Conservation (phyloP, 2,113 vertebrate species). For the Polypterus senegalus region DNA sequence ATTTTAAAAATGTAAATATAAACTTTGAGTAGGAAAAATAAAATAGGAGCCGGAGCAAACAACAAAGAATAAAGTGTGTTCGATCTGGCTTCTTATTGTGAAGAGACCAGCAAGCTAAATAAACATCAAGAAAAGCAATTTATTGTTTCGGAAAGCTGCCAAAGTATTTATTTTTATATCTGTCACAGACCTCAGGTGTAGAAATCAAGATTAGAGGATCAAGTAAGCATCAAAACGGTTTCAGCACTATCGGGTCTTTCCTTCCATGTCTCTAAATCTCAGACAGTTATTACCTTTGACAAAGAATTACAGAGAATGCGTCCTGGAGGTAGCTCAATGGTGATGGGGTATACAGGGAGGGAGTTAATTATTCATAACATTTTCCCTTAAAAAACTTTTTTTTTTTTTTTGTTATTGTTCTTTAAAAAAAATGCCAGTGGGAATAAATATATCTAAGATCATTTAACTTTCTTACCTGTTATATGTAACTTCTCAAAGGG, state of each 20-base stretch:
- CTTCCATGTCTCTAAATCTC: slow-evolving; percentile 23
- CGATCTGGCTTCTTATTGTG: slow-evolving; percentile 20
- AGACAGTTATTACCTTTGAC: slow-evolving; percentile 33
- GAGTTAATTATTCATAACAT: slow-evolving; percentile 30
- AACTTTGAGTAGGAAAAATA: too few species aligned
- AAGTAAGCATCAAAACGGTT: slow-evolving; percentile 28
- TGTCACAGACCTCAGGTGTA: slow-evolving; percentile 22
- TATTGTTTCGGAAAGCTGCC: slow-evolving; percentile 19
- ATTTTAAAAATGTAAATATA: too few species aligned
- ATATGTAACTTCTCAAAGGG: too few species aligned
- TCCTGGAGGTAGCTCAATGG: slow-evolving; percentile 28
- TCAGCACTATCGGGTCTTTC: slow-evolving; percentile 25
- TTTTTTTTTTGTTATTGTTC: slow-evolving; percentile 10
- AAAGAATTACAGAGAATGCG: slow-evolving; percentile 32
- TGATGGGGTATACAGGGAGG: slow-evolving; percentile 5
- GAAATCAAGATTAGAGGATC: slow-evolving; percentile 29
- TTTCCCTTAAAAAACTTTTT: neutral
- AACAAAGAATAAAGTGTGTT: neutral
- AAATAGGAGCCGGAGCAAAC: too few species aligned
- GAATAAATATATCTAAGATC: too few species aligned
- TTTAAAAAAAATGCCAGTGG: neutral
- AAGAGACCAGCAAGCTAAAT: slow-evolving; percentile 30
- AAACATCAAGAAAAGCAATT: slow-evolving; percentile 23
- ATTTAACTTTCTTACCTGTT: too few species aligned
- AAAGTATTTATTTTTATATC: slow-evolving; percentile 24